phyloP scores from a whole-genome alignment of 2,888 invertebrate species.

The Therioaphis trifolii region DNA sequence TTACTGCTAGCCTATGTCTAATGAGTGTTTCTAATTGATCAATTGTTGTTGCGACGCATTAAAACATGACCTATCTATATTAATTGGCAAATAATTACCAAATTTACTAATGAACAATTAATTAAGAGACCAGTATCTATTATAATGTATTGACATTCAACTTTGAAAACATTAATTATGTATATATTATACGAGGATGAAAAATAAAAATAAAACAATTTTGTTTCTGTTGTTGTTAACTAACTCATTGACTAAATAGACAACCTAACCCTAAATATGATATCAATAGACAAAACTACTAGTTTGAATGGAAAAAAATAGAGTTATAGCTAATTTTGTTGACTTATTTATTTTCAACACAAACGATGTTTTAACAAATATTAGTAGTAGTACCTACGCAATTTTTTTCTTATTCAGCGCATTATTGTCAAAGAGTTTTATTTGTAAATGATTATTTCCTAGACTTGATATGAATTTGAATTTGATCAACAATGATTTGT shows the following conservation, averaged over 20 bases:
- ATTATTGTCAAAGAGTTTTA: neutral
- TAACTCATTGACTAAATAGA: neutral
- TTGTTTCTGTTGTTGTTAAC: neutral
- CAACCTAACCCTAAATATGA: neutral
- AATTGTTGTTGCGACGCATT: neutral
- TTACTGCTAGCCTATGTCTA: neutral
- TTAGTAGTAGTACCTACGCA: too few relatives aligned
- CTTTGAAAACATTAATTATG: neutral
- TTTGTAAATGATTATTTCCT: neutral
- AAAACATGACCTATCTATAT: neutral
- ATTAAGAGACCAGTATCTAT: neutral
- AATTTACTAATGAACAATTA: neutral
- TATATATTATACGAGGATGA: neutral
- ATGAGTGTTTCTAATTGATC: slow-evolving; percentile 6
- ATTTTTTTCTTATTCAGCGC: too few relatives aligned
- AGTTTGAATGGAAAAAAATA: too few relatives aligned
- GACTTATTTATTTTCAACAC: too few relatives aligned
- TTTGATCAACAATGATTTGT: neutral
- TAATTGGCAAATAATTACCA: slow-evolving; percentile 31
- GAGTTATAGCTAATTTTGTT: too few relatives aligned
- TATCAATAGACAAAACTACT: too few relatives aligned
- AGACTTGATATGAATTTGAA: neutral
- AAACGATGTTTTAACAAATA: too few relatives aligned
- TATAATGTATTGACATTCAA: neutral
- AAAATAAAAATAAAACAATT: neutral